These are phyloP conservation scores for Sula dactylatra DNA, from an alignment of 2,113 vertebrate species.

Conservation along the genomic window DNA sequence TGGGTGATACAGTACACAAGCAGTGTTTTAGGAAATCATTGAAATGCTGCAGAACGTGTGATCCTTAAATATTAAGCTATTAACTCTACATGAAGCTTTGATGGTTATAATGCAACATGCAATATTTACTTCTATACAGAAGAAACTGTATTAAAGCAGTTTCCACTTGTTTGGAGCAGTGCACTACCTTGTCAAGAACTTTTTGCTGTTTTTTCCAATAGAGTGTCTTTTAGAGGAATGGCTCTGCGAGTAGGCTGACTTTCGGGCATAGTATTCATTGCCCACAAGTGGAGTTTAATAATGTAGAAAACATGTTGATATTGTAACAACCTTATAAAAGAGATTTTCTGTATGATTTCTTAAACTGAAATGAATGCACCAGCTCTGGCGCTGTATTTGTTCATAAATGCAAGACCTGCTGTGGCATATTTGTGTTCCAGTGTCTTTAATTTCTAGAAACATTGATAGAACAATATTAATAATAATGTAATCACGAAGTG, in stretches of 20 bases:
- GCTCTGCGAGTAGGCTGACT: not conserved
- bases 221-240: not conserved
- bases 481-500: not conserved
- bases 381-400: not conserved
- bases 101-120: not conserved
- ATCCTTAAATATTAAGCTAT: not conserved
- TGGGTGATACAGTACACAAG: not conserved
- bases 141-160: not conserved
- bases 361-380: not conserved
- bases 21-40: slow-evolving; percentile 29
- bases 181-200: not conserved
- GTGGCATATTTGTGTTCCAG: not conserved
- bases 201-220: not conserved
- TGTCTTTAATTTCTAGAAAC: not conserved
- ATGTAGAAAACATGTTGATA: not conserved
- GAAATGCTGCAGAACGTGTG: not conserved
- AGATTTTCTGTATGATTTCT: not conserved
- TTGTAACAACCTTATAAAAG: not conserved
- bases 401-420: not conserved
- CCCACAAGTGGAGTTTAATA: not conserved
- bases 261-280: not conserved
- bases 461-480: not conserved
- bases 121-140: not conserved
- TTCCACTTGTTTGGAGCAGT: not conserved
- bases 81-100: not conserved